A percentile compares a stretch with the other conserved stretches of the same genome.
Conservation (phyloP, 2,888 invertebrate genomes). For the Capitulum mitella region DNA sequence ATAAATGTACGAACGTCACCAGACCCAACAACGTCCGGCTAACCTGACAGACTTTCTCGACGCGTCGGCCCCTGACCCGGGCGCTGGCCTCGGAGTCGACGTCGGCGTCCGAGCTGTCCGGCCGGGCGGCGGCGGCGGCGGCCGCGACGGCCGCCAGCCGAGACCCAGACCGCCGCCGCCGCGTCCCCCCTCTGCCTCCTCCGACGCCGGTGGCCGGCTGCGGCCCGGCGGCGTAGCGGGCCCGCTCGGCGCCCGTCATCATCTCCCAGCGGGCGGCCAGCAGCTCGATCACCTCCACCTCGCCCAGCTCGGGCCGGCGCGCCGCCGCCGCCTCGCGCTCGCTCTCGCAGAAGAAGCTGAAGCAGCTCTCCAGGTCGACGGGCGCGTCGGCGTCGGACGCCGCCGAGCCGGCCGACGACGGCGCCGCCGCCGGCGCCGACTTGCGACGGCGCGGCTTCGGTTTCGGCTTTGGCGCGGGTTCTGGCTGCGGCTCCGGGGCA, state of each 20-base stretch:
- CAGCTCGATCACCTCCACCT: slow-evolving; percentile 22
- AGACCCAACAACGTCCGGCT: background rate
- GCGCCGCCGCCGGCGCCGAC: background rate
- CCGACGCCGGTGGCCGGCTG: slow-evolving; percentile 56
- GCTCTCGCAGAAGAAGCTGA: slow-evolving; percentile 20
- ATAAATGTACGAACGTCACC: background rate
- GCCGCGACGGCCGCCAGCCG: too few relatives aligned
- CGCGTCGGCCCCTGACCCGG: background rate
- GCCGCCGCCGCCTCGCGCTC: background rate
- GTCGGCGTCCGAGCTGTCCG: slow-evolving; percentile 19
- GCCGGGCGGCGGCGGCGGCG: background rate
- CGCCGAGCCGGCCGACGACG: background rate
- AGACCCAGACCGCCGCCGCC: too few relatives aligned
- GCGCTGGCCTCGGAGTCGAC: slow-evolving; percentile 5
- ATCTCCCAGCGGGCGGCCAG: slow-evolving; percentile 11
- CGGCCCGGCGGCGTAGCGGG: slow-evolving; percentile 57
- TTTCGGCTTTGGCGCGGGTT: background rate
- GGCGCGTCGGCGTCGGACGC: background rate
- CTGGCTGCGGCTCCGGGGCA: background rate
- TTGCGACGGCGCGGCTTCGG: background rate
- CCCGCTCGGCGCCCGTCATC: slow-evolving; percentile 51
- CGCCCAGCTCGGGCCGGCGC: slow-evolving; percentile 11
- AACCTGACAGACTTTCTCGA: slow-evolving; percentile 11
- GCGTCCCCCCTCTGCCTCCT: background rate
- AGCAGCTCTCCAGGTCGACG: background rate